Conservation (phyloP, 1,140 invertebrate species). For the Drosophila sproati region DNA sequence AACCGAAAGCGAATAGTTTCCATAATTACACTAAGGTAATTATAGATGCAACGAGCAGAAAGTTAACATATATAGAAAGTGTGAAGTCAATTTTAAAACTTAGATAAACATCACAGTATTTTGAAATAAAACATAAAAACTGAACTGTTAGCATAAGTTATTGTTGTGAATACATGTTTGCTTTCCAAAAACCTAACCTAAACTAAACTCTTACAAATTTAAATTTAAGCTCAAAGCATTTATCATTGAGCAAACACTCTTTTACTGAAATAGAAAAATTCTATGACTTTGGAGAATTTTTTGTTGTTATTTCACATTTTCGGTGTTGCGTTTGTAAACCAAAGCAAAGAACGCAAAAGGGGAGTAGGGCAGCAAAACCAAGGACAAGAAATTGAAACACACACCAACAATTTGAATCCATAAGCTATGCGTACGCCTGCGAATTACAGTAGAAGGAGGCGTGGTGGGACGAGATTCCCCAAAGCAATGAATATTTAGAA, state of each 20-base stretch:
- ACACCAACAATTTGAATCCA: constrained; percentile 24
- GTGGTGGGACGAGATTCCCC: constrained; percentile 25
- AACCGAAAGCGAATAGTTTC: no score
- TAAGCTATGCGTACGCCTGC: constrained; percentile 39
- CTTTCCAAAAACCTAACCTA: not conserved
- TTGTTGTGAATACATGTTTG: not conserved
- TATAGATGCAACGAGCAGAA: no score
- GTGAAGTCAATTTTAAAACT: no score
- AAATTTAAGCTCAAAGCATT: not conserved
- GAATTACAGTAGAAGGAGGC: constrained; percentile 23
- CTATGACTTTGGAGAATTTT: not conserved
- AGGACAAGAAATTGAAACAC: constrained; percentile 17
- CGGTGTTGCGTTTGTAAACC: not conserved
- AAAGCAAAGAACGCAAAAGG: not conserved
- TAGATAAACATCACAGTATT: no score
- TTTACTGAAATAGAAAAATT: constrained; percentile 11
- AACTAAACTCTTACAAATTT: not conserved
- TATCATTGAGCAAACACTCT: constrained; percentile 6
- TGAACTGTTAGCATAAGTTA: no score
- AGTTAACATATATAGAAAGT: no score
- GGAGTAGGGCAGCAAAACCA: no score
- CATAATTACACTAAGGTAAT: no score
- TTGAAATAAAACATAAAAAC: no score
- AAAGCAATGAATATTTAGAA: constrained; percentile 56
- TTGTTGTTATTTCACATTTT: not conserved